Evolutionary conservation across 2,888 invertebrate species (phyloP), one percentile per base, ranked within the genome.

Genomic region (Pristionchus mayeri): DNA sequence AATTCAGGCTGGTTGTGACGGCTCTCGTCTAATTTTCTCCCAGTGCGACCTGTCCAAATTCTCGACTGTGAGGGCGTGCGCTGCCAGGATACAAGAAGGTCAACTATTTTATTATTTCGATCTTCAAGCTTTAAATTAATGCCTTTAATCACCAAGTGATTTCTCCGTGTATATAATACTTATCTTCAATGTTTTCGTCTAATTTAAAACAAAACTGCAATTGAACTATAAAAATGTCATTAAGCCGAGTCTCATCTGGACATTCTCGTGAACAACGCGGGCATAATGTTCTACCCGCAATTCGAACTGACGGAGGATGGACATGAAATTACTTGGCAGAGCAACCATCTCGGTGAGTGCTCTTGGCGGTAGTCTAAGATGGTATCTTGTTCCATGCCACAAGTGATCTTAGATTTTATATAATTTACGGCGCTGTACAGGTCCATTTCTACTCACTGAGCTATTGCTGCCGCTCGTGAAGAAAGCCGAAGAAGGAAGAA

Each of bases 311-410:
- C 97, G 0, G 95, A 95, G 88, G 97, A 97, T 93, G 96, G 96
- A 0, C 95, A 95, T 91, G 97, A 98, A 93, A 95, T 95, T n/a
- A 97, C 97, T 91, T 95, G 97, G 93, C 96, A 95, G 84, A 95
- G 96, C 11, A 98, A 98, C 93, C 96, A 97, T 93, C 94, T 97
- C 89, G 96, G 96, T 3, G 6, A 9, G 44, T 44, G 6, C 13
- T 44, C 44, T n/a, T n/a, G n/a, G n/a, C n/a, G n/a, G n/a, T n/a
- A n/a, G n/a, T n/a, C n/a, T n/a, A n/a, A n/a, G n/a, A n/a, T n/a
- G n/a, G n/a, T n/a, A n/a, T n/a, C n/a, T n/a, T n/a, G n/a, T n/a
- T n/a, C n/a, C n/a, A n/a, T n/a, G n/a, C n/a, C n/a, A n/a, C n/a
- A n/a, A n/a, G n/a, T n/a, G n/a, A n/a, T n/a, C n/a, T n/a, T n/a